Evolutionary conservation across 2,888 invertebrate species (phyloP), one percentile per base, ranked within the genome.

Genomic region (Congeria kusceri): DNA sequence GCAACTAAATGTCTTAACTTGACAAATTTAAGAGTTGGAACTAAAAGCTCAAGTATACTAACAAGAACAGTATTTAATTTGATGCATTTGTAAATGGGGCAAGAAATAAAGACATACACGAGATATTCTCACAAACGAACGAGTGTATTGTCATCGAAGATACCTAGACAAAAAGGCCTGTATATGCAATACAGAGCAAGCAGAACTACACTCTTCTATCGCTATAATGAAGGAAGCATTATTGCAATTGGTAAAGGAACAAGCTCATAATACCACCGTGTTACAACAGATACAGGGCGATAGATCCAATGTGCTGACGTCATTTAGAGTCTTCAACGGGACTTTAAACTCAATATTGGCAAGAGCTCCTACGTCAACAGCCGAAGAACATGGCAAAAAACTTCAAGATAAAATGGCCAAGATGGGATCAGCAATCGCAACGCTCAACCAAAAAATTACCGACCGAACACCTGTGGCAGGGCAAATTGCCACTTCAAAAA

Each of bases 41-140:
- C n/a, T n/a, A n/a, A n/a, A n/a, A n/a, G n/a, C n/a, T n/a, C n/a
- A n/a, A n/a, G n/a, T n/a, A n/a, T n/a, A n/a, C n/a, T n/a, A n/a
- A n/a, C n/a, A n/a, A n/a, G n/a, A n/a, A n/a, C n/a, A n/a, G n/a
- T n/a, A n/a, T n/a, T n/a, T n/a, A n/a, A n/a, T n/a, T n/a, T n/a
- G 25, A 56, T n/a, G 20, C 23, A 2, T 56, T 56, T 56, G n/a
- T 56, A 56, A 56, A 56, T 56, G 56, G 56, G 23, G 23, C 23
- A 20, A 1, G 25, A 18, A 56, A 20, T 25, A 56, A 25, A 56
- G 56, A 56, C 25, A 56, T 9, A 56, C 20, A 25, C 25, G 56
- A 56, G 23, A 25, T 56, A 20, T 56, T 56, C 56, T 56, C 56
- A 18, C 25, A 20, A 25, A 20, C 56, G n/a, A 56, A 25, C 25